Conservation (phyloP, 2,888 invertebrate species). For the Oscheius sp. region DNA sequence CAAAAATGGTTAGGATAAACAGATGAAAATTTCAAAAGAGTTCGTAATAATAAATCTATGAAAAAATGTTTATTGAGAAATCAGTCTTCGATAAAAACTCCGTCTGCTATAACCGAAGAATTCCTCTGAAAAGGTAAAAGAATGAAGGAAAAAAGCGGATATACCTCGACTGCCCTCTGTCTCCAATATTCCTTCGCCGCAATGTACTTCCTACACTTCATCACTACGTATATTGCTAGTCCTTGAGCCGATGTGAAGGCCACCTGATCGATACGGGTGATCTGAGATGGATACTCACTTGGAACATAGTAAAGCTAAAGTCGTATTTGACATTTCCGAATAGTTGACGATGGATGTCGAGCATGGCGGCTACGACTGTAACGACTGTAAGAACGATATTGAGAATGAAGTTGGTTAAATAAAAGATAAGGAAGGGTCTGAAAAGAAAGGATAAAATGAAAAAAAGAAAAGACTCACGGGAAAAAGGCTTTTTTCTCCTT, state of each 20-base stretch:
- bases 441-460: not conserved
- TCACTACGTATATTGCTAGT: slow-evolving; percentile 57
- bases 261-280: no score
- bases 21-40: no score
- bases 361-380: slow-evolving; percentile 46
- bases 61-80: not conserved
- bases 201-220: slow-evolving; percentile 52
- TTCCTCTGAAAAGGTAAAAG: not conserved
- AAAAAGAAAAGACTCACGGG: slow-evolving; percentile 33
- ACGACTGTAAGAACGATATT: slow-evolving; percentile 52
- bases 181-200: slow-evolving; percentile 50
- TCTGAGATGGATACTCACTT: no score
- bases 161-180: slow-evolving; percentile 40
- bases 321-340: slow-evolving; percentile 56
- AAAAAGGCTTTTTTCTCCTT: slow-evolving; percentile 48
- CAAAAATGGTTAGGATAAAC: no score
- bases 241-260: slow-evolving; percentile 52
- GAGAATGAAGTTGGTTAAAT: slow-evolving; percentile 55
- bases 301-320: slow-evolving; percentile 52
- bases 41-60: no score
- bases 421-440: slow-evolving; percentile 55
- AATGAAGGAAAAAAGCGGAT: not conserved
- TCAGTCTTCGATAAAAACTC: slow-evolving; percentile 16
- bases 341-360: slow-evolving; percentile 51
- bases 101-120: slow-evolving; percentile 19